phyloP scores from a whole-genome alignment of 2,113 vertebrate genomes.

The Antechinus stuartii region DNA sequence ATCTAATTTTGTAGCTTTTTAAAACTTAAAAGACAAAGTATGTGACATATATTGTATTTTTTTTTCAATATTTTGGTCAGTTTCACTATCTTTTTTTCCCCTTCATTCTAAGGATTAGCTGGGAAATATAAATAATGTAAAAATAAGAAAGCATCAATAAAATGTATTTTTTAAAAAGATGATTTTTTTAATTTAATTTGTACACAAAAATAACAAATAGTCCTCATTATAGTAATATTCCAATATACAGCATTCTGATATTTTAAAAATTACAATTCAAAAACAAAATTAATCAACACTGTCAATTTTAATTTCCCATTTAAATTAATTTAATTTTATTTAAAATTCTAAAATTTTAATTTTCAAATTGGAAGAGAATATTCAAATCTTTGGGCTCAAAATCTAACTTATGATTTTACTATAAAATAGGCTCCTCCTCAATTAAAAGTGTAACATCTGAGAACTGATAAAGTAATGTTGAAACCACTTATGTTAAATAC shows the following conservation, averaged over 20 bases:
- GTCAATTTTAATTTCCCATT: too few species aligned
- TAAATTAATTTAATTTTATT: background rate
- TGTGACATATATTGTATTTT: background rate
- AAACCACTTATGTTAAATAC: background rate
- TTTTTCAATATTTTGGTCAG: background rate
- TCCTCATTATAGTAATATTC: background rate
- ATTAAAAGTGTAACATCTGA: background rate
- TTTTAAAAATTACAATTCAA: slow-evolving; percentile 24
- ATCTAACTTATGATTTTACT: background rate
- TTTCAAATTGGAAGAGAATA: background rate
- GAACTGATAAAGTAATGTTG: background rate
- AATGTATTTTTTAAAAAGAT: background rate
- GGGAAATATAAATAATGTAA: background rate
- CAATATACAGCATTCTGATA: slow-evolving; percentile 7
- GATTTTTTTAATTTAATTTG: background rate
- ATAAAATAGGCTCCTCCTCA: background rate
- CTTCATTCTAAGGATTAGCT: background rate
- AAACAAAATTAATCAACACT: slow-evolving; percentile 9
- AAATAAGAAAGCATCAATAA: background rate
- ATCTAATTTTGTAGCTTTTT: slow-evolving; percentile 44
- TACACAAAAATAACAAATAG: slow-evolving; percentile 34
- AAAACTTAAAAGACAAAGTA: background rate
- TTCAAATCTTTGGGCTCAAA: background rate
- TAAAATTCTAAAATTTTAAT: slow-evolving; percentile 1
- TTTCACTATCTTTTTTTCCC: background rate